Base-by-base conservation (phyloP, 2,888 invertebrate species). In the Geotrupes spiniger region DNA sequence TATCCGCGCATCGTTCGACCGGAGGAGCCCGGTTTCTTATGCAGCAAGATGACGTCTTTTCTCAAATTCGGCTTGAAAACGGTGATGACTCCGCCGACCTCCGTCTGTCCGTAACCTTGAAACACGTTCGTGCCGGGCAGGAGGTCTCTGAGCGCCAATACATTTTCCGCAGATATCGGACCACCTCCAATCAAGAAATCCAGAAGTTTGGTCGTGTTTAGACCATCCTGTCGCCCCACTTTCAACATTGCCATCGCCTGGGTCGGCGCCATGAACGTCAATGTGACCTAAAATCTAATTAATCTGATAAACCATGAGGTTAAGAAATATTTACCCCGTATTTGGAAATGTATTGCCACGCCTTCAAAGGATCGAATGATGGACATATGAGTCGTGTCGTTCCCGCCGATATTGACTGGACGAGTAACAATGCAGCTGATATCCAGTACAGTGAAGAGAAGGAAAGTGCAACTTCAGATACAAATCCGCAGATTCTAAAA, bases 101-200 rank as follows among this genome's bases (percentile, higher is more conserved):
- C 72, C 0, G 71, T 65, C 56, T 68, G 69, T 1, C 71, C 72
- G 47, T 70, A 72, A 11, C 43, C 56, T 42, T 66, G 60, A 42
- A 39, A 50, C 1, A 69, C 56, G 43, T 65, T 61, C 1, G 69
- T 65, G 3, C 68, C 69, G 0, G 71, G 71, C 28, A 72, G 51
- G 5, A 70, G 29, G 41, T 71, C 69, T 36, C 69, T 53, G n/a
- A 72, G 42, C 17, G 55, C 49, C 2, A 49, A 10, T 5, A 66
- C 48, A 37, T 62, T 58, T 14, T 60, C 58, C 17, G 56, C 50
- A 1, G 66, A 52, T n/a, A 70, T 47, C 3, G 61, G 46, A 3
- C 63, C 67, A 1, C 72, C 71, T 1, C 64, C 70, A 2, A 63
- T 60, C 1, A 63, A 8, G 2, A 66, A 36, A 15, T 52, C 51